Conservation (phyloP, 1,140 invertebrate genomes). For the Delia radicum region DNA sequence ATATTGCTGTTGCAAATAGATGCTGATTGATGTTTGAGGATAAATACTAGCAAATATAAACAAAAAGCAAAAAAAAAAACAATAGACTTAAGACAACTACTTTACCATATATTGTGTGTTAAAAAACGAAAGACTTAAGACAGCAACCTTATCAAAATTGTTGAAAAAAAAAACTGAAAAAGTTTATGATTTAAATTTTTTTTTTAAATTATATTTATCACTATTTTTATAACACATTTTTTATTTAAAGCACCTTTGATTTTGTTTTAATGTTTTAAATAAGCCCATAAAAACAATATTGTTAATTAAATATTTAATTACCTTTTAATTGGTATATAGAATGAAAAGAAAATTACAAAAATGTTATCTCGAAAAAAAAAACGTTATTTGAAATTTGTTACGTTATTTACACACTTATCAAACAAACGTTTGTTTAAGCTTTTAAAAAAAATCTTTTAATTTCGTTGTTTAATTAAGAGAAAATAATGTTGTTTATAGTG, state of each 20-base stretch:
- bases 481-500: constrained; percentile 35
- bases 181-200: neutral
- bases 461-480: neutral
- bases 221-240: neutral
- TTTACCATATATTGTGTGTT: too few relatives aligned
- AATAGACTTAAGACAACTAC: neutral
- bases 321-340: neutral
- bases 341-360: too few relatives aligned
- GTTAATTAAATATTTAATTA: neutral
- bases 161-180: neutral
- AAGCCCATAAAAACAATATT: neutral
- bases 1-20: neutral
- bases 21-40: neutral
- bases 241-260: neutral
- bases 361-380: too few relatives aligned
- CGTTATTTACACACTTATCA: neutral
- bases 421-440: neutral
- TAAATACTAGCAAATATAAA: neutral
- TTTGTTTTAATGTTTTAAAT: neutral
- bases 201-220: neutral
- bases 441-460: too few relatives aligned
- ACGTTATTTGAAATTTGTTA: neutral
- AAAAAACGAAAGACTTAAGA: neutral
- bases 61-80: neutral
- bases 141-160: neutral